phyloP scores from a whole-genome alignment of 2,797 vertebrate genomes.

The Neostethus bicornis region DNA sequence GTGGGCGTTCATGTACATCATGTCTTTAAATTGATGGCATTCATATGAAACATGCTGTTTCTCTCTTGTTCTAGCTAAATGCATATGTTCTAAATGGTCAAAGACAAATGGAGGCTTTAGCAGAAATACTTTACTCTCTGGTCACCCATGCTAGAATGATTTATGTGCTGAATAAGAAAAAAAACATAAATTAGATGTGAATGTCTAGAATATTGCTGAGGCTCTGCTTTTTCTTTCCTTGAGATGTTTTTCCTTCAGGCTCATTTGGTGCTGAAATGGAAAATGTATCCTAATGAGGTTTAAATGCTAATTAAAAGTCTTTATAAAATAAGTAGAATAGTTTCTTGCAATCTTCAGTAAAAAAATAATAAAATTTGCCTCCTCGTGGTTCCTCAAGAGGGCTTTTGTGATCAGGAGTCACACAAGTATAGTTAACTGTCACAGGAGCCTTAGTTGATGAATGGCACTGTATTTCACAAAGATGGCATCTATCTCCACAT shows the following conservation, averaged over 20 bases:
- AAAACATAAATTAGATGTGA: conserved; percentile 2
- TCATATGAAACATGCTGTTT: conserved; percentile 65
- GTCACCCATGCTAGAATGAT: conserved; percentile 14
- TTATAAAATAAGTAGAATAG: conserved; percentile 23
- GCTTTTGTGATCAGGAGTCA: conserved; percentile 28
- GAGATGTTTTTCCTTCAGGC: conserved; percentile 34
- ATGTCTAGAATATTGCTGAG: conserved; percentile 20
- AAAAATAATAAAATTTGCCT: conserved; percentile 21
- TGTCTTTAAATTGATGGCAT: conserved; percentile 43
- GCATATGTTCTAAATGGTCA: conserved; percentile 30
- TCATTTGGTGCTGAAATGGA: conserved; percentile 14
- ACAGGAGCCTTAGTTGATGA: conserved; percentile 45
- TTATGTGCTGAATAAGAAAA: background rate
- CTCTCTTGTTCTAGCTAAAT: conserved; percentile 15
- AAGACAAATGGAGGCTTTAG: conserved; percentile 16
- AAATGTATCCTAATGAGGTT: conserved; percentile 36
- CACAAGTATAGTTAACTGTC: conserved; percentile 31
- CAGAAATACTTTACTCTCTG: conserved; percentile 1
- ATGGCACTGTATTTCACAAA: conserved; percentile 49
- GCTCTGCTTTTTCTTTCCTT: conserved; percentile 10
- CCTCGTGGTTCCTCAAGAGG: conserved; percentile 1
- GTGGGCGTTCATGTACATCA: conserved; percentile 10
- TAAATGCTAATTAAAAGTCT: conserved; percentile 37
- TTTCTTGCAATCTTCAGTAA: conserved; percentile 11
- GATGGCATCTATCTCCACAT: conserved; percentile 45